Evolutionary conservation across 2,797 vertebrate genomes (phyloP), one percentile per base, ranked within the genome.

Genomic region (Lagorchestes hirsutus): DNA sequence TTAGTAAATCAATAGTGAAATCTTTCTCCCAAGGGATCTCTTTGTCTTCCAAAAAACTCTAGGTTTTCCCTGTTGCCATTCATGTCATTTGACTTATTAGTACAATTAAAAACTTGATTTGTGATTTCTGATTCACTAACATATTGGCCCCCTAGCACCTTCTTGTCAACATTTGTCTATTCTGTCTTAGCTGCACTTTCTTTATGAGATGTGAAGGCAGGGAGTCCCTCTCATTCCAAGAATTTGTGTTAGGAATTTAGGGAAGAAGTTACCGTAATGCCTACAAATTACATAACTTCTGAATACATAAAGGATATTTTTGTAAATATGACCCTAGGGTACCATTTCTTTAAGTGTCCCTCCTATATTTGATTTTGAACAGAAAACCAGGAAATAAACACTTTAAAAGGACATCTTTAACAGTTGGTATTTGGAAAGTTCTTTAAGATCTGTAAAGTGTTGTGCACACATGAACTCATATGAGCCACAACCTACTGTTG

Each of bases 1-100:
- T 96, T 97, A 95, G 97, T 97, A 97, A 95, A 96, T 96, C 96
- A 96, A 94, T 94, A 90, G 58, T 58, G 90, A 40, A 97, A 96
- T 87, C 95, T 93, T 95, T 97, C 96, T 95, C 31, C 95, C 87
- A 91, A 95, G 93, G 96, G 97, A 95, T 96, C 57, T 95, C 90
- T 54, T 97, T 96, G 90, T 95, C 92, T 91, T 96, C n/a, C 56
- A 96, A 94, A 96, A 97, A 96, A 97, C 91, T 59, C 91, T 59
- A 93, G 90, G 93, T 62, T 91, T 96, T 95, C 58, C 90, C 58
- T 96, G 2, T 59, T 82, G 59, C 58, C 94, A 96, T 62, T 54
- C 93, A 40, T 57, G 74, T 96, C 94, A 95, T 96, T 96, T 92
- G 93, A 98, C 96, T 92, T 97, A 96, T 95, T 95, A 97, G 96